Base-by-base conservation (phyloP, 1,140 invertebrate genomes). In the Chrysopa pallens region DNA sequence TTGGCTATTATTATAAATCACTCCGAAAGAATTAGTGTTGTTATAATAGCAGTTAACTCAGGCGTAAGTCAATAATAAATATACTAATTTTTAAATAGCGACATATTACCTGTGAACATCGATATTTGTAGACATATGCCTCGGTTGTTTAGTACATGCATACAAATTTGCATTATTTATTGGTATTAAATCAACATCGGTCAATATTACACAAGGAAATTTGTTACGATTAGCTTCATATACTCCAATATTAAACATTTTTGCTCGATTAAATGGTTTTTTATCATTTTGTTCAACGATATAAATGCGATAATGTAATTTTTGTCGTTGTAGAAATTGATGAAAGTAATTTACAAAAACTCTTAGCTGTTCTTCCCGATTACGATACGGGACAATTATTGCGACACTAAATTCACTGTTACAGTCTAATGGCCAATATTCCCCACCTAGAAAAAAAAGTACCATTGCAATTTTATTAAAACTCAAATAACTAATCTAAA, bases 151-250 rank as follows among this genome's bases (percentile, higher is more conserved):
- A 2, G 86, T 80, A 59, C 94, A 98, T 11, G 80, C 83, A 65
- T 97, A 98, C 38, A 94, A 72, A 64, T 96, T 95, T 4, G 80
- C 74, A 42, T 76, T 73, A 62, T 86, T 86, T 48, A 94, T 70
- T 8, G 93, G 93, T 43, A 97, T 69, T 13, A 97, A 62, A 66
- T 98, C 92, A 36, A 97, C 84, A 59, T 98, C 92, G 62, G 96
- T 92, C 52, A 98, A 83, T 40, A 97, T 79, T 38, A 94, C 76
- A 56, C 94, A 98, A 17, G 86, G 76, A 61, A 78, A 89, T 38
- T 76, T 72, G 38, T 67, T 61, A 43, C 70, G 72, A 29, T 75
- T 71, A 0, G 87, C 84, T 53, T 88, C 78, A 5, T 70, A 59
- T 48, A 87, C 91, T 1, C 90, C 94, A 47, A 92, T 78, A 59